Evolutionary conservation across 2,113 vertebrate genomes (phyloP).

Genomic region (Baryphthengus martii): DNA sequence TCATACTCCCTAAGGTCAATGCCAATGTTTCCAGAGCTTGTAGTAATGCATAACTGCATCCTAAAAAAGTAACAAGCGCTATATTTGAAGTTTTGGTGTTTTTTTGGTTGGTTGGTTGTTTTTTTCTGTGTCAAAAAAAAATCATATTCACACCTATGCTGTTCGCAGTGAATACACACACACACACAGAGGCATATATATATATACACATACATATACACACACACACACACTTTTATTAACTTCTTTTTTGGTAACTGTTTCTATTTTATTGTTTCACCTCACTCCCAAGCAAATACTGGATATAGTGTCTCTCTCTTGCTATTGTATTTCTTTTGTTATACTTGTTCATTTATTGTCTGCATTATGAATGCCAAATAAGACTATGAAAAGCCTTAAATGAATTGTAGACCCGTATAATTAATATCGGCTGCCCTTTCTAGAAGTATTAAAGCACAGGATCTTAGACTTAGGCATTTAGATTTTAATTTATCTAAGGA

Average conservation of each 20-base stretch:
- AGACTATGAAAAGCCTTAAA: background rate
- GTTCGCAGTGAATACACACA: background rate
- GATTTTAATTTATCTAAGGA: conserved; percentile 45
- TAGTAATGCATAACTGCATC: background rate
- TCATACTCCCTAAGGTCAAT: background rate
- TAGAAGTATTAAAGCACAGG: background rate
- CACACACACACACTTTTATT: background rate
- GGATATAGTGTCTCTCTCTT: background rate
- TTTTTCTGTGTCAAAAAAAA: no score
- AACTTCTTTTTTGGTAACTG: background rate
- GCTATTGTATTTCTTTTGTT: background rate
- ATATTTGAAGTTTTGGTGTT: background rate
- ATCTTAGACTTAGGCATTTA: background rate
- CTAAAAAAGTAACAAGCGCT: background rate
- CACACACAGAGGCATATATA: no score
- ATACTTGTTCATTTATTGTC: background rate
- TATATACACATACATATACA: accelerated
- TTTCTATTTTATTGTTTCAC: background rate
- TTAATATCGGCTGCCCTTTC: conserved; percentile 1
- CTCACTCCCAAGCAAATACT: background rate
- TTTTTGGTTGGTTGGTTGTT: background rate
- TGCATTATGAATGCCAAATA: background rate
- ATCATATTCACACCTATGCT: background rate
- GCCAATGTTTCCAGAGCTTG: background rate
- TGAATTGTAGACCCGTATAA: background rate